Evolutionary conservation across 1,140 invertebrate species (phyloP).

Genomic region (Nasonia vitripennis): DNA sequence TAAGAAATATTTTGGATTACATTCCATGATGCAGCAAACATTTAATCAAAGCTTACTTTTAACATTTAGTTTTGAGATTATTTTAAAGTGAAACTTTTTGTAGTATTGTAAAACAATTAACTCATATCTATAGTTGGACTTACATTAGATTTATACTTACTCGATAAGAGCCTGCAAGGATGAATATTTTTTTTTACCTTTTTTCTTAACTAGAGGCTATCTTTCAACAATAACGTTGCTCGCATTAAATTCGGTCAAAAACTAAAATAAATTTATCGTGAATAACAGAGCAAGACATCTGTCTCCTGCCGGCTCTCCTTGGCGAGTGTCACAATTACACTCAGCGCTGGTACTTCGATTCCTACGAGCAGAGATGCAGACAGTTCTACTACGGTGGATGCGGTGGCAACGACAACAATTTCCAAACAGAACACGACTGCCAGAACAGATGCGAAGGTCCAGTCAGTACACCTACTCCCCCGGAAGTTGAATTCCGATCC

Average conservation of each 20-base stretch:
- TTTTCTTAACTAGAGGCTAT: neutral
- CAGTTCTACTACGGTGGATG: slow-evolving; percentile 90
- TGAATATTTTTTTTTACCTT: neutral
- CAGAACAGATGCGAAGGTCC: slow-evolving; percentile 77
- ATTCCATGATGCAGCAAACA: neutral
- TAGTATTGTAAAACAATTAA: no score
- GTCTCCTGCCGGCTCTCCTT: slow-evolving; percentile 83
- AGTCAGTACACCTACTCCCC: slow-evolving; percentile 63
- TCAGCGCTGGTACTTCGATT: slow-evolving; percentile 90
- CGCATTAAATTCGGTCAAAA: neutral
- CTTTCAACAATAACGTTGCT: neutral
- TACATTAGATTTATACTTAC: no score
- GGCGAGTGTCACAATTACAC: slow-evolving; percentile 89
- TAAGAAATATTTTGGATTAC: slow-evolving; percentile 75
- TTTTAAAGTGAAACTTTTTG: no score
- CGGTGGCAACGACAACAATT: slow-evolving; percentile 89
- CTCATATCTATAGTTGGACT: no score
- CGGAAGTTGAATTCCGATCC: slow-evolving; percentile 62
- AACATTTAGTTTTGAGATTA: no score
- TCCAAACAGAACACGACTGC: slow-evolving; percentile 81
- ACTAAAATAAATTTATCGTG: neutral
- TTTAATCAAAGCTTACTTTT: neutral
- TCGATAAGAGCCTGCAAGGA: neutral
- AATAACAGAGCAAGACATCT: slow-evolving; percentile 81
- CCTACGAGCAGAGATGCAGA: slow-evolving; percentile 80